Conservation (phyloP, 1,140 invertebrate species). For the Cyrtorhinus lividipennis region DNA sequence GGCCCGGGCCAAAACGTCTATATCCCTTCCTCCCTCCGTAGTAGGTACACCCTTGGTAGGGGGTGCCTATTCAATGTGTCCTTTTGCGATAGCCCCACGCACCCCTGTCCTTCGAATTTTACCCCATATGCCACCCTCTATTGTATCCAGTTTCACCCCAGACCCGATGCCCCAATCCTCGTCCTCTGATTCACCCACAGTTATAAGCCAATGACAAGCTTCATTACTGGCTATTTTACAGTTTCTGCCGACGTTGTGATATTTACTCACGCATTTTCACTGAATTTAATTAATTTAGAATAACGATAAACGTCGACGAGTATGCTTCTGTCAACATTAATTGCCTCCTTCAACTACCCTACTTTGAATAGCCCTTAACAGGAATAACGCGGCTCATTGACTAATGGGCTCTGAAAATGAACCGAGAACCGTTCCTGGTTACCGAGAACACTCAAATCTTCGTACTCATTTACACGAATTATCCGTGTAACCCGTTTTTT, state of each 20-base stretch:
- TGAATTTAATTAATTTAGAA: no score
- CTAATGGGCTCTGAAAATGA: no score
- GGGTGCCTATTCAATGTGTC: constrained; percentile 15
- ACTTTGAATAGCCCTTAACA: no score
- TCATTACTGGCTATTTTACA: constrained; percentile 19
- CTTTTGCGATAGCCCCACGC: constrained; percentile 7
- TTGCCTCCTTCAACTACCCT: no score
- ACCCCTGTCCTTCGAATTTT: not conserved
- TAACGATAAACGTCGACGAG: no score
- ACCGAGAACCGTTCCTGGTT: no score
- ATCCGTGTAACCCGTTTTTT: no score
- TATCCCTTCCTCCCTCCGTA: constrained; percentile 13
- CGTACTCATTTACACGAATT: no score
- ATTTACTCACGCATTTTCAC: no score
- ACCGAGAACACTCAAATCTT: no score
- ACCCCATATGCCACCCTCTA: constrained; percentile 19
- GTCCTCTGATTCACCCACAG: constrained; percentile 11
- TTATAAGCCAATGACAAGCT: constrained; percentile 20
- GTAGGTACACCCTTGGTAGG: not conserved
- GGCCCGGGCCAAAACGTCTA: constrained; percentile 12
- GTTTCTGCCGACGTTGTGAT: not conserved
- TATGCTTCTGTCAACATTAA: no score
- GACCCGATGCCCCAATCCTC: not conserved
- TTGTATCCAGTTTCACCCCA: constrained; percentile 3
- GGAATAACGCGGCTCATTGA: no score